Evolutionary conservation across 2,888 invertebrate genomes (phyloP).

Genomic region (Melipona beecheii): DNA sequence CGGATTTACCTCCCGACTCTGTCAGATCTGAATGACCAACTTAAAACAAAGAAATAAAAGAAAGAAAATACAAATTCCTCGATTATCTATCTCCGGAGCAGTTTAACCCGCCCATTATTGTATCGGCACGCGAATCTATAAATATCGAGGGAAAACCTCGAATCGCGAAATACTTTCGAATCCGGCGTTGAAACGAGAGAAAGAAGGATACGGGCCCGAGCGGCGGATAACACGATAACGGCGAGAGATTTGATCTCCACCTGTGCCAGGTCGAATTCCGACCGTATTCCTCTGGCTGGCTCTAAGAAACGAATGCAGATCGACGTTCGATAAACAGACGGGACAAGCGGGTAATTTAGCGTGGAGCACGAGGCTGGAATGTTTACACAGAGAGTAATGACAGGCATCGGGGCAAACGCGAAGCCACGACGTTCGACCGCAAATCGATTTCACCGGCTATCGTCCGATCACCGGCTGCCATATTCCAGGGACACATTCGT

Average conservation of each 20-base stretch:
- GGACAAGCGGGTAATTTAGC: slow-evolving; percentile 56
- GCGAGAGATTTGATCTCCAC: slow-evolving; percentile 11
- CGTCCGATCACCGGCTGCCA: slow-evolving; percentile 37
- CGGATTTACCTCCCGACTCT: neutral
- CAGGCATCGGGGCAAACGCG: slow-evolving; percentile 58
- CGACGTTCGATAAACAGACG: slow-evolving; percentile 52
- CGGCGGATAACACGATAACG: slow-evolving; percentile 5
- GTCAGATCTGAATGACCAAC: neutral
- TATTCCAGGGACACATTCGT: slow-evolving; percentile 39
- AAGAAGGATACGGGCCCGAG: neutral
- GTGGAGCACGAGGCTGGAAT: slow-evolving; percentile 58
- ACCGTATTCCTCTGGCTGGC: slow-evolving; percentile 25
- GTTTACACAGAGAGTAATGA: slow-evolving; percentile 69
- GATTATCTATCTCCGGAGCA: neutral
- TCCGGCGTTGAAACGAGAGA: neutral
- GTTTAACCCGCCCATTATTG: neutral
- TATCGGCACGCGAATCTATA: neutral
- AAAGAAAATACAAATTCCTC: neutral
- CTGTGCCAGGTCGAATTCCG: slow-evolving; percentile 47
- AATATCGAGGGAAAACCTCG: neutral
- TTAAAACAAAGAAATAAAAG: neutral
- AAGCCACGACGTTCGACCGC: slow-evolving; percentile 60
- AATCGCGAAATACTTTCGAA: neutral
- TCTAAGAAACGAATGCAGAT: slow-evolving; percentile 46
- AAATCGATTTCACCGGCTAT: slow-evolving; percentile 63